Evolutionary conservation across 2,113 vertebrate genomes (phyloP), one percentile per base, ranked within the genome.

Genomic region (Cyphotilapia sp.): DNA sequence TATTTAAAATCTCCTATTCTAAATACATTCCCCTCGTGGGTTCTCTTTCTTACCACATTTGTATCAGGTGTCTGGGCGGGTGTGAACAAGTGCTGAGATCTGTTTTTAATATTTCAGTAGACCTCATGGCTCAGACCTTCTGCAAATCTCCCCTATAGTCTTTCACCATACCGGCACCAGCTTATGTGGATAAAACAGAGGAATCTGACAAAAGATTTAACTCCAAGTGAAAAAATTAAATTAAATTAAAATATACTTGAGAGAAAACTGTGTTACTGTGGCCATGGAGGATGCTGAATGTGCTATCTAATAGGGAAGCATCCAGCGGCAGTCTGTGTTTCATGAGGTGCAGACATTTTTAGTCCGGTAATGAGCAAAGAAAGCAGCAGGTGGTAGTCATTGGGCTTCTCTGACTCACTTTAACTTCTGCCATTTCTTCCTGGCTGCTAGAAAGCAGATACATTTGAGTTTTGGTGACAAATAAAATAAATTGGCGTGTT

Each of bases 51-150:
- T 5, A 74, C 71, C 88, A 76, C 84, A 69, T 86, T 85, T 87
- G 85, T 93, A 90, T 94, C 93, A 93, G 56, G 87, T 94, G 86
- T 94, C 91, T 71, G 85, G 87, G 93, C 38, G 89, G 86, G 92
- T 86, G 89, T 92, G 91, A 47, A 71, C 51, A 80, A 80, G 56
- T 38, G 29, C 85, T 42, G 59, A 59, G 85, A 86, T 91, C 89
- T 92, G 90, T 88, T 94, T 94, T 91, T 89, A 82, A 91, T 88
- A 83, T 89, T 89, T 86, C 17, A 83, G 61, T 66, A 29, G 78
- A 84, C 61, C 80, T 80, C 19, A 31, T 22, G 9, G 71, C 49
- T 87, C 59, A 89, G 81, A 81, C 33, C 31, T 87, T 85, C 27
- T 19, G 24, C n/a, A 19, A 54, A 42, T 38, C 53, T 83, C 76